Percentiles rank a stretch among this genome's conserved stretches.
Conservation (phyloP, 1,140 invertebrate genomes). For the Heliconius hewitsoni region DNA sequence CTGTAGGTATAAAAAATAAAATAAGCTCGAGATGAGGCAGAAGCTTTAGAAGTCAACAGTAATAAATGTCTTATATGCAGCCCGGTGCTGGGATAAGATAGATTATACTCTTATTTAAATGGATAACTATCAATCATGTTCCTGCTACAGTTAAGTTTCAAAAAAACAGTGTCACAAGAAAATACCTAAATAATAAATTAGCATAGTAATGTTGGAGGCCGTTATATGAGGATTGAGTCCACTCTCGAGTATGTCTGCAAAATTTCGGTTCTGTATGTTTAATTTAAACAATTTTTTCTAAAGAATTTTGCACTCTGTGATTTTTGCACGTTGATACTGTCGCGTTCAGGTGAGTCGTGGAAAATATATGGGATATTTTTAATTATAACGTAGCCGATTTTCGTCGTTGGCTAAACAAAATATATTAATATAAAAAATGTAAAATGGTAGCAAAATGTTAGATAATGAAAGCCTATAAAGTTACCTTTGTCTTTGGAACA, state of each 20-base stretch:
- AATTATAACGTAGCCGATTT: no score
- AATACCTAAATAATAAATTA: constrained; percentile 79
- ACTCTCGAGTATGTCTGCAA: constrained; percentile 43
- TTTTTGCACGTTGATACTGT: background rate
- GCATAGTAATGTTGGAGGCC: constrained; percentile 73
- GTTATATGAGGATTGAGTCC: constrained; percentile 73
- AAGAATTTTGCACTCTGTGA: background rate
- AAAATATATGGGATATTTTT: no score
- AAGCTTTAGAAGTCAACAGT: background rate
- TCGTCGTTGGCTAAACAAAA: no score
- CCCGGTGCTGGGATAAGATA: constrained; percentile 1
- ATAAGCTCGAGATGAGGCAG: background rate
- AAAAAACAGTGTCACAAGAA: constrained; percentile 78
- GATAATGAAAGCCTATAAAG: no score
- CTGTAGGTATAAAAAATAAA: background rate
- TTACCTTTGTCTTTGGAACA: no score
- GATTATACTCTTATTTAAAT: constrained; percentile 21
- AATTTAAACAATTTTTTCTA: background rate
- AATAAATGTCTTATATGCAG: background rate
- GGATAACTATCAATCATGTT: constrained; percentile 73
- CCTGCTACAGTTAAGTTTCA: constrained; percentile 76
- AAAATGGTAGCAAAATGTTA: no score
- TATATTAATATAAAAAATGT: no score
- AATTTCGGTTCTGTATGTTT: constrained; percentile 35
- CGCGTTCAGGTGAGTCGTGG: background rate